A percentile compares a stretch with the other conserved stretches of the same genome.
phyloP scores from a whole-genome alignment of 2,888 invertebrate genomes.

The Scrobipalpa costella region DNA sequence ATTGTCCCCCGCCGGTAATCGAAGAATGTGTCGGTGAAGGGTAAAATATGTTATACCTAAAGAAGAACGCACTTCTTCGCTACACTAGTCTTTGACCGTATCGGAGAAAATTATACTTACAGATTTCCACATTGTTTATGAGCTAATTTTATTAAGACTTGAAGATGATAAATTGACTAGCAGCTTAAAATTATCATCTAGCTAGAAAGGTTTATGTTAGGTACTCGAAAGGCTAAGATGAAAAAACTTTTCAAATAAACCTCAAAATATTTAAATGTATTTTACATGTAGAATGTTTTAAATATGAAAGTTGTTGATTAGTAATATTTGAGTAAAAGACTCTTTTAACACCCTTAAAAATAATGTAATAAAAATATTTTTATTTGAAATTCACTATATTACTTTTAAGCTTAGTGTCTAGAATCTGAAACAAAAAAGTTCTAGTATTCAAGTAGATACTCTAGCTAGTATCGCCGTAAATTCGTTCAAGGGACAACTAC shows the following conservation, averaged over 20 bases:
- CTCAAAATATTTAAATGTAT: too few relatives aligned
- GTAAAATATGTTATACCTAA: neutral
- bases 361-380: too few relatives aligned
- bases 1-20: too few relatives aligned
- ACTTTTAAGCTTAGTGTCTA: neutral
- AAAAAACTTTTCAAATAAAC: too few relatives aligned
- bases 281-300: too few relatives aligned
- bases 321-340: too few relatives aligned
- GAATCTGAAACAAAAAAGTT: neutral
- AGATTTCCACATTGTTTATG: constrained; percentile 21
- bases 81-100: neutral
- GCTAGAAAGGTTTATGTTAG: too few relatives aligned
- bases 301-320: too few relatives aligned
- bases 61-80: neutral
- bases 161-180: constrained; percentile 9
- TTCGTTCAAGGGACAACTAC: constrained; percentile 44
- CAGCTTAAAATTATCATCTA: neutral
- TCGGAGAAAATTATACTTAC: constrained; percentile 14
- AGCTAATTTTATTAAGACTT: constrained; percentile 20
- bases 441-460: constrained; percentile 32
- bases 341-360: too few relatives aligned
- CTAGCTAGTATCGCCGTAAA: constrained; percentile 42
- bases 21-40: neutral
- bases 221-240: too few relatives aligned
- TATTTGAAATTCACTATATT: too few relatives aligned